A percentile compares a stretch with the other conserved stretches of the same genome.
Conservation (phyloP, 2,113 vertebrate genomes). For the Ptychochromis oligacanthus region DNA sequence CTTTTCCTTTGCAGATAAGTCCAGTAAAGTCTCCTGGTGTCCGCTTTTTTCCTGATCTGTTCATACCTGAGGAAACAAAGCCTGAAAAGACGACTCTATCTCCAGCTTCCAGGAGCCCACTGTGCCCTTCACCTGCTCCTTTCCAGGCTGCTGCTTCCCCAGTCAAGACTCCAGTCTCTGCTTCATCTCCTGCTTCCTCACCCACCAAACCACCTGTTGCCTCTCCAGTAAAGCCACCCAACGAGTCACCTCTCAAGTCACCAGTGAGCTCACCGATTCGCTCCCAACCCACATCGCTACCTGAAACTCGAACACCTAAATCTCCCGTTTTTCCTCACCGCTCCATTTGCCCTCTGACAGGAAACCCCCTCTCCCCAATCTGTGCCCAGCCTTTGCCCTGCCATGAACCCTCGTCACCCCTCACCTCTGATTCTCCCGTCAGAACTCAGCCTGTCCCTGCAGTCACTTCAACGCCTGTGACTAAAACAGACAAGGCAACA, state of each 20-base stretch:
- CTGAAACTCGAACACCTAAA: conserved; percentile 77
- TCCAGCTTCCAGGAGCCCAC: conserved; percentile 48
- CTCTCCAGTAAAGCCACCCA: conserved; percentile 34
- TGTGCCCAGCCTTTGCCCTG: conserved; percentile 90
- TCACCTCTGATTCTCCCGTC: conserved; percentile 86
- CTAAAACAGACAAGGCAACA: conserved; percentile 71
- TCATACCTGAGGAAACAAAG: conserved; percentile 67
- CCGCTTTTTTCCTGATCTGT: conserved; percentile 82
- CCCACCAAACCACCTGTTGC: conserved; percentile 19
- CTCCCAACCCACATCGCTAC: conserved; percentile 84
- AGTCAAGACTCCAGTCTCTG: conserved; percentile 15
- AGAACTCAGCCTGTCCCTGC: conserved; percentile 87
- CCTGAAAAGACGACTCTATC: conserved; percentile 52
- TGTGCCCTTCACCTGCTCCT: conserved; percentile 42
- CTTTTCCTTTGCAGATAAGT: conserved; percentile 20
- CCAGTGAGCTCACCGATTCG: conserved; percentile 77
- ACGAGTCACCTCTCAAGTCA: conserved; percentile 12
- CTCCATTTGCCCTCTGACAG: conserved; percentile 67
- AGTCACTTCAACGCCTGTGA: conserved; percentile 87
- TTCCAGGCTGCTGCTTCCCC: conserved; percentile 37
- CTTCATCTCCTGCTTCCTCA: conserved; percentile 37
- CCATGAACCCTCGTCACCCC: conserved; percentile 82
- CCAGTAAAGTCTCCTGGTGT: conserved; percentile 72
- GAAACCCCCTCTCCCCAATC: conserved; percentile 85
- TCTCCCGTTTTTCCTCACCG: conserved; percentile 74